Evolutionary conservation across 2,797 vertebrate genomes (phyloP), one percentile per base, ranked within the genome.

Genomic region (Gallirallus australis): DNA sequence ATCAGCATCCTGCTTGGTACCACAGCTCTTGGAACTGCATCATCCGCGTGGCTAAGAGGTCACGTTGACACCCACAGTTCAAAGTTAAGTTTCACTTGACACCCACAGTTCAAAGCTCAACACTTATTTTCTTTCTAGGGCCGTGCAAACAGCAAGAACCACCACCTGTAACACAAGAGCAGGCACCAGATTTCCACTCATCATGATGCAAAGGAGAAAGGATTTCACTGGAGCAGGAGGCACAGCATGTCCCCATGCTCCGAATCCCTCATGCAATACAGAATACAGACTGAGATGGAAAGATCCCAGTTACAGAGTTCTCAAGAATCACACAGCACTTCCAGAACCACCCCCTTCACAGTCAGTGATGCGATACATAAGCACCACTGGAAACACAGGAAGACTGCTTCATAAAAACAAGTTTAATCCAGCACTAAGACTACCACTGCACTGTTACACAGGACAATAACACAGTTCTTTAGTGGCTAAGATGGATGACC

Each of bases 401-500:
- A 92, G 80, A 71, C 33, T 84, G 81, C 81, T 93, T 80, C 75
- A 35, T 94, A 96, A 92, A 91, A 97, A 65, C 28, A 86, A 77
- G 50, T 35, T 97, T 90, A 96, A 95, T 91, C 92, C 69, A 92
- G 37, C 80, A 80, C 82, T 90, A 94, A 95, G n/a, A 75, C 56
- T 76, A 80, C 71, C 77, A 66, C 72, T 89, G 28, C 47, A 71
- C 88, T 96, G 91, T 63, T 97, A 97, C 90, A 96, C 65, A 39
- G 88, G 90, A 82, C 80, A 92, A 31, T 87, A 96, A 96, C 59
- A 80, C 82, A 91, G 65, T 71, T 91, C 42, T 87, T 86, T 18
- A 69, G 54, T 37, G 89, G 96, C 45, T 82, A 90, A 88, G 54
- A 73, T 3, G 31, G 23, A 82, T 81, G 81, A 90, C 42, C 33